Conservation (phyloP, 2,113 vertebrate species). For the Phrynosoma blainvillii region DNA sequence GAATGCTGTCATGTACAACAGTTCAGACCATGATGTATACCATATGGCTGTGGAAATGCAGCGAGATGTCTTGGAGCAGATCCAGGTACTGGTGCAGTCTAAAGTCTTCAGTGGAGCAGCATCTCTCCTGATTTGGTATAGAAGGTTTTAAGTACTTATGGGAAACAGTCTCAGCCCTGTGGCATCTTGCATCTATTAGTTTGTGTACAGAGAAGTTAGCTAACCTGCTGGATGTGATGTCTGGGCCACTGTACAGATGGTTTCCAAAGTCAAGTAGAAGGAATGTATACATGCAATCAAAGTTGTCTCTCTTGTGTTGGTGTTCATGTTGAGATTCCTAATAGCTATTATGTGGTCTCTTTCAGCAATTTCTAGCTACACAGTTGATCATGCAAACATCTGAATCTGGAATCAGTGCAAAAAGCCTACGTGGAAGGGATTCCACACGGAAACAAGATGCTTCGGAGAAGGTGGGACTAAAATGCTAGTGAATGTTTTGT, state of each 20-base stretch:
- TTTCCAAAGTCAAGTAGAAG: slow-evolving; percentile 46
- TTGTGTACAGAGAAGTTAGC: neutral
- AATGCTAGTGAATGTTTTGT: slow-evolving; percentile 26
- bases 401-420: slow-evolving; percentile 97
- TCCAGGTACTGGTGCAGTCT: slow-evolving; percentile 79
- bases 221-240: neutral
- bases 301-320: slow-evolving; percentile 42
- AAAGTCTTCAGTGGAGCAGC: slow-evolving; percentile 2
- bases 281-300: slow-evolving; percentile 53
- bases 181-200: neutral
- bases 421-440: slow-evolving; percentile 96
- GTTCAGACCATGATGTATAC: slow-evolving; percentile 98
- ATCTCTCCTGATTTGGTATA: neutral
- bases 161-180: neutral
- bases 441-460: slow-evolving; percentile 95
- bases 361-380: slow-evolving; percentile 97
- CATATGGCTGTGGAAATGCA: slow-evolving; percentile 99
- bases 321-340: slow-evolving; percentile 47
- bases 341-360: slow-evolving; percentile 57
- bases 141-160: neutral
- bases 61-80: slow-evolving; percentile 96
- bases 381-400: slow-evolving; percentile 99
- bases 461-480: slow-evolving; percentile 91
- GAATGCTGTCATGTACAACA: slow-evolving; percentile 99
- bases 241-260: slow-evolving; percentile 26